Conservation (phyloP, 92 coral and sea anemone genomes). For the Parazoanthus swiftii region DNA sequence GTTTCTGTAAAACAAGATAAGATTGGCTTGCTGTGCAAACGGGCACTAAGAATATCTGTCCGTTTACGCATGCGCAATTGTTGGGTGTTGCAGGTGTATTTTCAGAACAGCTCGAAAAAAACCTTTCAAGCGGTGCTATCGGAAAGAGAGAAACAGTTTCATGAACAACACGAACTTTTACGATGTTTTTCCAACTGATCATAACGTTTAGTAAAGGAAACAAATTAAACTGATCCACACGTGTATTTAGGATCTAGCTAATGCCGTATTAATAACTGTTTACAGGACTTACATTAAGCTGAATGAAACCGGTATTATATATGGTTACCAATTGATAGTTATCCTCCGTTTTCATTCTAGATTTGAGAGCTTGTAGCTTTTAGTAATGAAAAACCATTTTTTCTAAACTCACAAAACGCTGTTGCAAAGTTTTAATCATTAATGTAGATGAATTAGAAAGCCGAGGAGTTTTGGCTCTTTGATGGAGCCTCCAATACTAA, state of each 20-base stretch:
- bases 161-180: not conserved
- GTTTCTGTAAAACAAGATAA: not conserved
- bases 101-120: not conserved
- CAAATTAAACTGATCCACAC: not conserved
- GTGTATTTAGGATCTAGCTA: not conserved
- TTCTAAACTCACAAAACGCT: not conserved
- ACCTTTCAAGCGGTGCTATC: not conserved
- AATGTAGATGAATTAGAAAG: constrained; percentile 9
- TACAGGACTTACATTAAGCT: not conserved
- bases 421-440: not conserved
- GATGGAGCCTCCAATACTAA: constrained; percentile 27
- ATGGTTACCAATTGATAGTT: not conserved
- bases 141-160: not conserved
- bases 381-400: not conserved
- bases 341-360: not conserved
- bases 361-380: not conserved
- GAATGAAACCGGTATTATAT: not conserved
- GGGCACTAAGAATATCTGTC: not conserved
- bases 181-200: too few relatives aligned
- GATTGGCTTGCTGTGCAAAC: constrained; percentile 17
- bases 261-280: not conserved
- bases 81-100: constrained; percentile 19
- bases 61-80: constrained; percentile 16
- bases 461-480: not conserved
- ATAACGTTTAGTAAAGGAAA: not conserved